Conservation (phyloP, 2,888 invertebrate genomes). For the Drosophila rellima region DNA sequence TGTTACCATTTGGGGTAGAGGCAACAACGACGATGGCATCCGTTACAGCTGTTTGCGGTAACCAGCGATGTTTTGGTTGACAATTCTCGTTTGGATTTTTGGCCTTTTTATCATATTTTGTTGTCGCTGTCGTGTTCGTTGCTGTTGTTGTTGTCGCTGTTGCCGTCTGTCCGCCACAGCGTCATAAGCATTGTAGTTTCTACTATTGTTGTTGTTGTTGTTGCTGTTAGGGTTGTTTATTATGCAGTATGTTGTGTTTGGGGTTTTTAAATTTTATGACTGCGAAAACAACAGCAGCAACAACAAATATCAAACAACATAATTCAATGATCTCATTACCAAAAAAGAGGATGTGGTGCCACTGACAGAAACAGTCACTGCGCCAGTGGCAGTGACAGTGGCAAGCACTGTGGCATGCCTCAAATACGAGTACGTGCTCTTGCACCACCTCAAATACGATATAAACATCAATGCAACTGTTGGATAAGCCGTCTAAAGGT, state of each 20-base stretch:
- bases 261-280: constrained; percentile 48
- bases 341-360: constrained; percentile 5
- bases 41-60: constrained; percentile 78
- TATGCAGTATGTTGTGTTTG: constrained; percentile 68
- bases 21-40: constrained; percentile 48
- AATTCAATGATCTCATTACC: constrained; percentile 72
- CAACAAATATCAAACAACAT: constrained; percentile 54
- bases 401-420: constrained; percentile 15
- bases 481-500: neutral
- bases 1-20: constrained; percentile 11
- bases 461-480: neutral
- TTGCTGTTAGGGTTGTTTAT: constrained; percentile 61
- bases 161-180: constrained; percentile 8
- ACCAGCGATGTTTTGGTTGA: constrained; percentile 76
- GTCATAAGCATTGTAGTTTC: constrained; percentile 29
- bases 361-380: constrained; percentile 1
- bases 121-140: constrained; percentile 27
- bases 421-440: constrained; percentile 16
- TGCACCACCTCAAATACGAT: neutral
- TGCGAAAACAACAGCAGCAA: constrained; percentile 35
- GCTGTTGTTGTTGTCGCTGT: neutral
- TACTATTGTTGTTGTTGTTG: constrained; percentile 29
- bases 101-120: constrained; percentile 65
- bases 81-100: constrained; percentile 74
- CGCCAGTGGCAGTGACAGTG: constrained; percentile 3